phyloP scores from a whole-genome alignment of 2,797 vertebrate species.

The Staurois parvus region DNA sequence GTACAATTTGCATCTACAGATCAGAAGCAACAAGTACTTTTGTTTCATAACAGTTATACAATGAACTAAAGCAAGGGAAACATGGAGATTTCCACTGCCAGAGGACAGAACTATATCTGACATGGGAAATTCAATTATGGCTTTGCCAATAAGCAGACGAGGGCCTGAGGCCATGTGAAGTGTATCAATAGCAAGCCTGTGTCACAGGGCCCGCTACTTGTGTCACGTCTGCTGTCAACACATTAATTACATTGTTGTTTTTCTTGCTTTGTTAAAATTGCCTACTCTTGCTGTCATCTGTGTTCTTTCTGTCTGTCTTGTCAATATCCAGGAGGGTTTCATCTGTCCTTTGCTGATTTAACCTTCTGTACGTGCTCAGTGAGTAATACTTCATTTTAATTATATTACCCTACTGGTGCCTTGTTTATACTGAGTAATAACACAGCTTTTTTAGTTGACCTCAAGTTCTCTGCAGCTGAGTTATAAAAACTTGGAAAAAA shows the following conservation, averaged over 20 bases:
- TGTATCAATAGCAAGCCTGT: constrained; percentile 41
- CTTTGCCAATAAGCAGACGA: constrained; percentile 41
- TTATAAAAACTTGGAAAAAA: too few species aligned
- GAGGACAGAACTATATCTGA: constrained; percentile 44
- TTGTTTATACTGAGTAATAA: too few species aligned
- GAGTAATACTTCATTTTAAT: not conserved
- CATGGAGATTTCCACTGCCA: constrained; percentile 37
- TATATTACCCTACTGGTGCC: not conserved
- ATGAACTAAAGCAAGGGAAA: constrained; percentile 5
- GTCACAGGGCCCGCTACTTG: constrained; percentile 23
- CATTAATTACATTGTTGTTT: constrained; percentile 23
- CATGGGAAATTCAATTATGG: constrained; percentile 51
- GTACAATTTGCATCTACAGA: not conserved
- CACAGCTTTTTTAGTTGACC: too few species aligned
- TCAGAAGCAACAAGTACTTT: not conserved
- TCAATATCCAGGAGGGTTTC: constrained; percentile 13
- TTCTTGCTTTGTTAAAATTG: not conserved
- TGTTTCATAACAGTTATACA: constrained; percentile 28
- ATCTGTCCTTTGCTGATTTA: constrained; percentile 10
- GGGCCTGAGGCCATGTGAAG: constrained; percentile 33
- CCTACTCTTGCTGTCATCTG: constrained; percentile 12
- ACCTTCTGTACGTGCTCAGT: not conserved
- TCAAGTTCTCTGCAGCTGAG: too few species aligned
- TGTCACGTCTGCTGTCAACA: constrained; percentile 34
- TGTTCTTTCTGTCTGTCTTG: constrained; percentile 1